A percentile compares a stretch with the other conserved stretches of the same genome.
Evolutionary conservation across 2,797 vertebrate genomes (phyloP).

Genomic region (Melanotaenia trifasciata): DNA sequence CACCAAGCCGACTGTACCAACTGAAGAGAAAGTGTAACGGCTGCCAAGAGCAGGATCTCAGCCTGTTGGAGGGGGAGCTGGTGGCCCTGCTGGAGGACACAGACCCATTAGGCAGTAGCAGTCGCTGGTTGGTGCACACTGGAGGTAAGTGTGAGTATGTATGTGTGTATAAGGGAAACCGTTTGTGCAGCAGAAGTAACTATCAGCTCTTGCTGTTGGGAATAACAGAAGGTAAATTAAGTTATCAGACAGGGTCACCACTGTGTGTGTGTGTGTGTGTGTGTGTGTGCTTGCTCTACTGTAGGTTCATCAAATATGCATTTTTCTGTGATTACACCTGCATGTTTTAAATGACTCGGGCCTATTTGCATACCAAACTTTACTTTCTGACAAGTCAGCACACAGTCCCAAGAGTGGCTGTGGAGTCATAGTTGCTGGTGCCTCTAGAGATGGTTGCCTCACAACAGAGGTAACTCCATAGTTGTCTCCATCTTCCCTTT

Average conservation of each 20-base stretch:
- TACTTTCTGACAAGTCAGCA: conserved; percentile 65
- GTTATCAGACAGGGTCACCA: conserved; percentile 39
- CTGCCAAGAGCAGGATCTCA: conserved; percentile 92
- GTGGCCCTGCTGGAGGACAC: conserved; percentile 91
- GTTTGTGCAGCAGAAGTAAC: conserved; percentile 3
- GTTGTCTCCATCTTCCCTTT: conserved; percentile 58
- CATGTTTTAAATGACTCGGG: conserved; percentile 30
- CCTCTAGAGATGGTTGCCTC: conserved; percentile 76
- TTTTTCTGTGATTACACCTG: conserved; percentile 41
- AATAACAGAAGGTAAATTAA: conserved; percentile 37
- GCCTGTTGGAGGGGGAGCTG: conserved; percentile 93
- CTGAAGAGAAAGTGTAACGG: conserved; percentile 97
- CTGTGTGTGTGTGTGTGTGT: conserved; percentile 14
- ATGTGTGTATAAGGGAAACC: conserved; percentile 19
- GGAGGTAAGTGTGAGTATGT: conserved; percentile 86
- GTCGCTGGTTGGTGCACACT: conserved; percentile 95
- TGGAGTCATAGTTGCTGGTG: conserved; percentile 67
- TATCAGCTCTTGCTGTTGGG: conserved; percentile 2
- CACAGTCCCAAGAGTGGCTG: conserved; percentile 52
- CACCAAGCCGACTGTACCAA: conserved; percentile 84
- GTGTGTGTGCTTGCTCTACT: conserved; percentile 11
- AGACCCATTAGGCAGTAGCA: conserved; percentile 91
- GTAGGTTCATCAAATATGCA: conserved; percentile 16
- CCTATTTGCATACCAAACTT: conserved; percentile 53
- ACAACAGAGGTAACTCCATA: conserved; percentile 65